These are phyloP conservation scores for Aphyosemion australe DNA, from an alignment of 2,113 vertebrate species.

Conservation along the genomic window DNA sequence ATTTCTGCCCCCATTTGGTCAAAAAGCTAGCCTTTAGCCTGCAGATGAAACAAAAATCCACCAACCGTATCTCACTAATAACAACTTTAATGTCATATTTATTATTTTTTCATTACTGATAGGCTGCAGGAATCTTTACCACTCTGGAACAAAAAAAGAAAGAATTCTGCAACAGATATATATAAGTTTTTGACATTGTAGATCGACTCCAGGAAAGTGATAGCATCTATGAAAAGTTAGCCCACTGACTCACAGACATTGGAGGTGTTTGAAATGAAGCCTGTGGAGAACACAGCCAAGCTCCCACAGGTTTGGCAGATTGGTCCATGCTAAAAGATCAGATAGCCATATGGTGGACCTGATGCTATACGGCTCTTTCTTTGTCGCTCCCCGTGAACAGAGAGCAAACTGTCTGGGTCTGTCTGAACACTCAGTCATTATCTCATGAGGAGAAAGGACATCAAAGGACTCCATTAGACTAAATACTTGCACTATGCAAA, in stretches of 20 bases:
- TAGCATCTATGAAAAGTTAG: constrained; percentile 15
- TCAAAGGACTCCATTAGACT: constrained; percentile 53
- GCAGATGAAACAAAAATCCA: neutral
- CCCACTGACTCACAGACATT: constrained; percentile 31
- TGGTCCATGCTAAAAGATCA: constrained; percentile 57
- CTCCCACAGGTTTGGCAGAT: constrained; percentile 56
- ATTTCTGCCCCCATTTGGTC: neutral
- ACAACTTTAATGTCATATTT: neutral
- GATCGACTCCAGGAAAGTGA: neutral
- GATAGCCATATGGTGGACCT: constrained; percentile 63
- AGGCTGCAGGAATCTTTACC: neutral
- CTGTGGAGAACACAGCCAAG: constrained; percentile 35
- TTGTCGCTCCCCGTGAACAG: constrained; percentile 15
- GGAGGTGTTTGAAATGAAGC: constrained; percentile 50
- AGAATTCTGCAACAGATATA: neutral
- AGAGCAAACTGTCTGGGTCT: constrained; percentile 22
- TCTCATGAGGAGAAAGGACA: constrained; percentile 23
- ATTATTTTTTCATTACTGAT: neutral
- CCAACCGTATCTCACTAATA: neutral
- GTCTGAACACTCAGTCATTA: constrained; percentile 33
- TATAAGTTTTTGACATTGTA: too few relatives aligned
- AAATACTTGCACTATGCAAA: constrained; percentile 45
- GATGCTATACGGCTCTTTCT: constrained; percentile 43
- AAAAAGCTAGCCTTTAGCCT: constrained; percentile 2
- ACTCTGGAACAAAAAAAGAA: neutral